Conservation (phyloP, 2,888 invertebrate genomes). For the Lepidochrysops patricia region DNA sequence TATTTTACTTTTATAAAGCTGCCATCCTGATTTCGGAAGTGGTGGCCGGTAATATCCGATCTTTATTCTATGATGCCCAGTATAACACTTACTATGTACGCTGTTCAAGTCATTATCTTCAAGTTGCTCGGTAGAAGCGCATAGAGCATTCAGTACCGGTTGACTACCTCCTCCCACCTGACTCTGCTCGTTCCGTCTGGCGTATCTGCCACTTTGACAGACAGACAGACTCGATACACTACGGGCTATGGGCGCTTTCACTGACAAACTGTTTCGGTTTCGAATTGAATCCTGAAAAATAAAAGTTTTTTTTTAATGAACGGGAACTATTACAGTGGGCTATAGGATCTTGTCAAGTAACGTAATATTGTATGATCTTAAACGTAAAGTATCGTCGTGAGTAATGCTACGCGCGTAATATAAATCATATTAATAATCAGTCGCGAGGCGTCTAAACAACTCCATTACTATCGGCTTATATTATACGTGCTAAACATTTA, state of each 20-base stretch:
- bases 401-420: no score
- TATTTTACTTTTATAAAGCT: no score
- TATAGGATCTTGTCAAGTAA: no score
- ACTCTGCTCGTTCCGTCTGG: constrained; percentile 30
- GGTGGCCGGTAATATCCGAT: no score
- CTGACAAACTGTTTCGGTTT: constrained; percentile 42
- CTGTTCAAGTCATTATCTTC: constrained; percentile 36
- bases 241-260: constrained; percentile 34
- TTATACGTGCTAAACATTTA: no score
- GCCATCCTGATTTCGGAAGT: no score
- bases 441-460: no score
- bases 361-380: no score
- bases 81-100: constrained; percentile 41
- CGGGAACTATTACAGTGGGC: no score
- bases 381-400: no score
- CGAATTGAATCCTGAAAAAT: constrained; percentile 15
- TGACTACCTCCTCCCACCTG: constrained; percentile 38
- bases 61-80: not conserved
- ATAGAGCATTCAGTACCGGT: constrained; percentile 29
- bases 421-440: no score
- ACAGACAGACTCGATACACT: constrained; percentile 44
- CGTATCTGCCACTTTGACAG: constrained; percentile 33
- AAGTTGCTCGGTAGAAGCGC: constrained; percentile 23
- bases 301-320: not conserved
- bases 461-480: no score